Evolutionary conservation across 2,113 vertebrate species (phyloP).

Genomic region (Bolborhynchus lineola): DNA sequence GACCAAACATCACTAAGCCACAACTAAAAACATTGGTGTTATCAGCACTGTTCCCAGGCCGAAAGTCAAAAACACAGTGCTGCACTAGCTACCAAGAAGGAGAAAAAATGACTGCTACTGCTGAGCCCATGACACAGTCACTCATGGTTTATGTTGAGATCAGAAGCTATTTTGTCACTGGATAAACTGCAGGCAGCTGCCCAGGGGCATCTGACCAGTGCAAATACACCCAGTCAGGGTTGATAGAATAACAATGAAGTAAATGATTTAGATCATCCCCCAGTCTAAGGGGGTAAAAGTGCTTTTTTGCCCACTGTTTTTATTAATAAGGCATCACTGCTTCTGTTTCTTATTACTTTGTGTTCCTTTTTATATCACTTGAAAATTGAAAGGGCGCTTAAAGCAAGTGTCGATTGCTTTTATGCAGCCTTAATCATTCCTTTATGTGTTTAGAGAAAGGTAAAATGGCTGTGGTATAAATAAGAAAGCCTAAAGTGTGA

Average conservation of each 20-base stretch:
- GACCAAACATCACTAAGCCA: too few relatives aligned
- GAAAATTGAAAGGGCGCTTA: neutral
- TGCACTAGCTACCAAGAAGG: too few relatives aligned
- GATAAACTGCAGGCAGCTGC: accelerated
- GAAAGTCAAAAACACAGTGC: too few relatives aligned
- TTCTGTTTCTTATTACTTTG: neutral
- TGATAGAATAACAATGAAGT: neutral
- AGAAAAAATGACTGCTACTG: too few relatives aligned
- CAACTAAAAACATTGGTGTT: too few relatives aligned
- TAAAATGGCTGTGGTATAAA: neutral
- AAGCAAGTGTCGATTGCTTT: neutral
- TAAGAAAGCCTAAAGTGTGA: neutral
- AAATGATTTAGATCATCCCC: neutral
- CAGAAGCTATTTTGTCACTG: neutral
- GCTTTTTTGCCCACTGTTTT: neutral
- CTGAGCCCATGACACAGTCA: too few relatives aligned
- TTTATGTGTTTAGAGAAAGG: neutral
- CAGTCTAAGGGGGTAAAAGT: neutral
- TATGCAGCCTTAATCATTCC: neutral
- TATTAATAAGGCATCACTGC: neutral
- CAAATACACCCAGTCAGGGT: neutral
- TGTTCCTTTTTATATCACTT: neutral
- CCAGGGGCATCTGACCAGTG: neutral
- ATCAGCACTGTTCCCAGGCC: too few relatives aligned
- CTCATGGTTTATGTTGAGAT: neutral